A percentile compares a stretch with the other conserved stretches of the same genome.
Conservation (phyloP, 2,113 vertebrate genomes). For the Craseonycteris thonglongyai region DNA sequence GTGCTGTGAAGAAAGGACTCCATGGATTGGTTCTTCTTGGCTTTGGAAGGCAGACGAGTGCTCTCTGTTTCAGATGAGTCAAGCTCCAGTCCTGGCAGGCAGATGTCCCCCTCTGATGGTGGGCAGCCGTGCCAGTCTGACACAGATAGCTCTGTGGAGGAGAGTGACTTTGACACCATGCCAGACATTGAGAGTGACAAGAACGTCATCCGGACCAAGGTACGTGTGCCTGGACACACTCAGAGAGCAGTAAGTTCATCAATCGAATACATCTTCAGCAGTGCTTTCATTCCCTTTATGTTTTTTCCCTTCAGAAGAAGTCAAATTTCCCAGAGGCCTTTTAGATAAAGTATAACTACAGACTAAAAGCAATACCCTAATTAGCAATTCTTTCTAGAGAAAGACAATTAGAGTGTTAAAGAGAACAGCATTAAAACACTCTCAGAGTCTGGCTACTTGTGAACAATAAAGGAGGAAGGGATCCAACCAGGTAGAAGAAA, state of each 20-base stretch:
- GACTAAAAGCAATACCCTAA: neutral
- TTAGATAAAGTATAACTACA: neutral
- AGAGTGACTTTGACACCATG: slow-evolving; percentile 84
- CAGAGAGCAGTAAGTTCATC: neutral
- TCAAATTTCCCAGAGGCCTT: neutral
- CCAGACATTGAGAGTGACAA: slow-evolving; percentile 85
- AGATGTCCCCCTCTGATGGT: slow-evolving; percentile 58
- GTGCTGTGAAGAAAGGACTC: neutral
- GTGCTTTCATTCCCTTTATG: neutral
- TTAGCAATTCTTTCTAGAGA: neutral
- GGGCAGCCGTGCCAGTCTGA: slow-evolving; percentile 67
- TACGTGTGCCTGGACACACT: neutral
- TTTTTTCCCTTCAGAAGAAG: neutral
- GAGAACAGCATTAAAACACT: neutral
- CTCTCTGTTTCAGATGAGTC: slow-evolving; percentile 78
- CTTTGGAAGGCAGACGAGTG: neutral
- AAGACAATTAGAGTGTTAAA: neutral
- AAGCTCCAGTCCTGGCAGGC: slow-evolving; percentile 70
- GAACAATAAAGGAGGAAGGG: neutral
- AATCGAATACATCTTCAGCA: neutral
- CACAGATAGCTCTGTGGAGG: slow-evolving; percentile 85
- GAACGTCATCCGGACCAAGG: slow-evolving; percentile 85
- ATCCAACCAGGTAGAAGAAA: neutral
- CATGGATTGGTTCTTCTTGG: neutral
- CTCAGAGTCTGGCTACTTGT: neutral